A percentile compares a stretch with the other conserved stretches of the same genome.
These are phyloP conservation scores for Ophiothrix spiculata DNA, from an alignment of 35 echinoderm and acorn worm species.

Conservation along the genomic window DNA sequence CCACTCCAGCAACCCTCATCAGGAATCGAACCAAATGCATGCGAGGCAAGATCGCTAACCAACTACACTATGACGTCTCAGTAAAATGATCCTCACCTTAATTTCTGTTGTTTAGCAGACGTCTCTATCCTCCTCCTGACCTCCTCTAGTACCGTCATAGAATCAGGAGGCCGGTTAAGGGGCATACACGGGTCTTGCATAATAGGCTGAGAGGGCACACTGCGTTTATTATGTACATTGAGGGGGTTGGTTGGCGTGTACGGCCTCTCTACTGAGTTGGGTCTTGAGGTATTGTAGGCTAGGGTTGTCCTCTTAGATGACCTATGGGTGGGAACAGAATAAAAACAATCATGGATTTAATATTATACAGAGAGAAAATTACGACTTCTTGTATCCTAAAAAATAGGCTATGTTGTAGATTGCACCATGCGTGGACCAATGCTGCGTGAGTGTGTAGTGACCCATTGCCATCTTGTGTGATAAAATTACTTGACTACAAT, in stretches of 20 bases:
- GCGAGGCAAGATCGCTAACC: too few species aligned
- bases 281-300: conserved; percentile 64
- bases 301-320: conserved; percentile 61
- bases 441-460: too few species aligned
- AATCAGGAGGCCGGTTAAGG: conserved; percentile 66
- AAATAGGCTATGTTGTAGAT: too few species aligned
- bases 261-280: conserved; percentile 61
- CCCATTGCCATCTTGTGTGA: too few species aligned
- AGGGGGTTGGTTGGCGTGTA: conserved; percentile 29
- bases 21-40: too few species aligned
- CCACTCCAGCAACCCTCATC: too few species aligned
- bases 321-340: not conserved
- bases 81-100: conserved; percentile 63
- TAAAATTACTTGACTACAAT: too few species aligned
- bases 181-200: conserved; percentile 80
- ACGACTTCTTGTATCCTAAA: too few species aligned
- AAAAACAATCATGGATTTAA: too few species aligned
- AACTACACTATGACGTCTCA: too few species aligned
- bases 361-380: too few species aligned
- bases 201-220: conserved; percentile 67
- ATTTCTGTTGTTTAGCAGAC: conserved; percentile 61
- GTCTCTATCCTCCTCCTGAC: conserved; percentile 84
- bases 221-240: conserved; percentile 23
- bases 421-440: too few species aligned
- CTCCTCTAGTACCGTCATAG: conserved; percentile 77